Base-by-base conservation (phyloP, 2,113 vertebrate genomes). In the Megaceryle torquata region DNA sequence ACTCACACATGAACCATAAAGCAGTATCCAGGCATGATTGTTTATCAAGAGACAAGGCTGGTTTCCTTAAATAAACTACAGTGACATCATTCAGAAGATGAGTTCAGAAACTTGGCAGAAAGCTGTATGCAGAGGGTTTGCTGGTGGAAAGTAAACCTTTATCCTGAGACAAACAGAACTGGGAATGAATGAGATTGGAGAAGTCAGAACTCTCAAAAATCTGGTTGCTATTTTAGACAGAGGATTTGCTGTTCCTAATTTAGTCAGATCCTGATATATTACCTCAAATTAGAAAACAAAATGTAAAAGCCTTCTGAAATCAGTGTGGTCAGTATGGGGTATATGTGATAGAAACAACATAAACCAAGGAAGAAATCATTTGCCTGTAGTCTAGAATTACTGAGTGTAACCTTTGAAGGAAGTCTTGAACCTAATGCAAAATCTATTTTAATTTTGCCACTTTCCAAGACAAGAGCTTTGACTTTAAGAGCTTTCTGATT, bases 51-150 rank as follows among this genome's bases (percentile, higher is more conserved):
- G 97, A 96, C 86, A 95, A 97, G 87, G 84, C 95, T 95, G 91
- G 96, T 97, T 97, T 98, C 97, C 96, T 98, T 98, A 98, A 97
- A 98, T 97, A 97, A 98, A 97, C 96, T 95, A 68, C 90, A 79
- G 94, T 98, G 98, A 98, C 96, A 97, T 98, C 98, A 98, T 97
- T 96, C 67, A 90, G 81, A 93, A 88, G 93, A 96, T 93, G 84
- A 95, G 93, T 95, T 89, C 70, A 94, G 89, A 95, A 96, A 93
- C 63, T 94, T 96, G 91, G 78, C 89, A 94, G 79, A 86, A 95
- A 87, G 35, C 69, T 87, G 41, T 68, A 72, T 37, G 70, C 90
- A 91, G 67, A 65, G n/a, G 21, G 57, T 89, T 82, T 93, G 61
- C 86, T 97, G 37, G n/a, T 84, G 54, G 57, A 95, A 95, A 91